Evolutionary conservation across 1,140 invertebrate genomes (phyloP).

Genomic region (Drosophila miranda): DNA sequence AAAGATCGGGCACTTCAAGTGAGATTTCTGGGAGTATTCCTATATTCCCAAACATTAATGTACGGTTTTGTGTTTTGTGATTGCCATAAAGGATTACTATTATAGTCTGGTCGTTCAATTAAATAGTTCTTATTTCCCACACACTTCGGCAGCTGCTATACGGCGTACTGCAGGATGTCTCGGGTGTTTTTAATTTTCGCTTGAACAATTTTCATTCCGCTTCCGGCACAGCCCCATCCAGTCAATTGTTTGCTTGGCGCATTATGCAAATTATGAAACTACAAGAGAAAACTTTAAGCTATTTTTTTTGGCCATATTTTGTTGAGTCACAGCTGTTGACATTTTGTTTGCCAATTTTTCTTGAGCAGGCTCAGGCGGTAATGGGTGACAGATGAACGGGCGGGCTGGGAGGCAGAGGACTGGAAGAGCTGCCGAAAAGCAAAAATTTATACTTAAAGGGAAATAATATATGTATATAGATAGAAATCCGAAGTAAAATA

Average conservation of each 20-base stretch:
- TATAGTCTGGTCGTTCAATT: no score
- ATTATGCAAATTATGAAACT: constrained; percentile 52
- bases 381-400: no score
- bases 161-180: constrained; percentile 30
- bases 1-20: no score
- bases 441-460: no score
- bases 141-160: constrained; percentile 4
- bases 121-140: background rate
- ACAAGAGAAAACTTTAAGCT: constrained; percentile 41
- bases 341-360: constrained; percentile 26
- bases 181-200: constrained; percentile 51
- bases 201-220: constrained; percentile 31
- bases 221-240: constrained; percentile 1
- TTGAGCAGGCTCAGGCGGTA: background rate
- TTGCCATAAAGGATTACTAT: no score
- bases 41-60: no score
- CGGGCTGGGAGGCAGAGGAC: no score
- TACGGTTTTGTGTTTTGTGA: no score
- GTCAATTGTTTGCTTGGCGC: constrained; percentile 46
- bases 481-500: no score
- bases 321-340: constrained; percentile 35
- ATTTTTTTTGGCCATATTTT: constrained; percentile 15
- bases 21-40: no score
- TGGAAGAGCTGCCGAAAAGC: no score
- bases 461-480: no score